Evolutionary conservation across 1,140 invertebrate genomes (phyloP), one percentile per base, ranked within the genome.

Genomic region (Bemisia tabaci): DNA sequence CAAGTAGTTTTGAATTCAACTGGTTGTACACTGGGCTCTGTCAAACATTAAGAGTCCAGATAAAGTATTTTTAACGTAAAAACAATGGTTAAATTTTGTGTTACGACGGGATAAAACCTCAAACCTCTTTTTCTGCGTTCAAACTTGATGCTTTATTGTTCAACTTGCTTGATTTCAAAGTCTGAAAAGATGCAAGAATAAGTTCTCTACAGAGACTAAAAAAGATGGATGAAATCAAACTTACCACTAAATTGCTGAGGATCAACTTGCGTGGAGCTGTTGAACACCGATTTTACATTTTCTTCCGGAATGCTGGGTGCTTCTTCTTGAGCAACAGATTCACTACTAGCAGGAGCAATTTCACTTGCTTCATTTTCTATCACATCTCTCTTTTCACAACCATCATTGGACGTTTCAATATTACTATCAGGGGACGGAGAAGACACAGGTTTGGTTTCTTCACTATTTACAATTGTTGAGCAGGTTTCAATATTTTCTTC

Each of bases 181-280:
- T n/a, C n/a, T n/a, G n/a, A n/a, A n/a, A n/a, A n/a, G n/a, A n/a
- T n/a, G n/a, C n/a, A n/a, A n/a, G n/a, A n/a, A n/a, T n/a, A n/a
- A n/a, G n/a, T n/a, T n/a, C n/a, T n/a, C n/a, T n/a, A n/a, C n/a
- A n/a, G n/a, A n/a, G n/a, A n/a, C n/a, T n/a, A n/a, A n/a, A n/a
- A n/a, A n/a, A n/a, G n/a, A n/a, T n/a, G n/a, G n/a, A n/a, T n/a
- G n/a, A n/a, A n/a, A n/a, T n/a, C n/a, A n/a, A n/a, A n/a, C n/a
- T 81, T 78, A 90, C 87, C 88, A 65, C 66, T 66, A 74, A 90
- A 90, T 79, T 90, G 86, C 81, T 87, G 87, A 59, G 85, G 84
- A 75, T 90, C 88, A 65, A 89, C 87, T 82, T 89, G 88, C 22
- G 87, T 89, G 65, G 86, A 88, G 33, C 33, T 48, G 17, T 48